These are phyloP conservation scores for Mylabris sibirica DNA, from an alignment of 2,888 invertebrate genomes.

Conservation along the genomic window DNA sequence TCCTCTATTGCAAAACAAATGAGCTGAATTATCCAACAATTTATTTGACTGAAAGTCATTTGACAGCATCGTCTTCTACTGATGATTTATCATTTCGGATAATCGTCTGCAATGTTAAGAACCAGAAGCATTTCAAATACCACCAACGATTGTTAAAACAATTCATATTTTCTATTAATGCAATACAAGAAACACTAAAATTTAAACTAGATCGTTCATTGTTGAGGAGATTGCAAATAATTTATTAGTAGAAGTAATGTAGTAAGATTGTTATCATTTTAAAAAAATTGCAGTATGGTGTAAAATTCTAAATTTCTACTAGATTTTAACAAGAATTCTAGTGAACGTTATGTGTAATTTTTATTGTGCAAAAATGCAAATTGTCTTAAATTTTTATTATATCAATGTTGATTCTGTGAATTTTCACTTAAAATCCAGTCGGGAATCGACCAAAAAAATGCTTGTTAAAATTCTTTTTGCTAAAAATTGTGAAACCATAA, in stretches of 20 bases:
- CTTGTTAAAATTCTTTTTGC: background rate
- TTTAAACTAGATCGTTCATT: background rate
- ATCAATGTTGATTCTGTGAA: background rate
- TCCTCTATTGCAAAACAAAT: slow-evolving; percentile 3
- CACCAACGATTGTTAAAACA: background rate
- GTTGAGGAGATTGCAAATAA: background rate
- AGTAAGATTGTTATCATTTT: background rate
- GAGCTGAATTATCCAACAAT: background rate
- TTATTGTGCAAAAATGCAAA: background rate
- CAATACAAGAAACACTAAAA: background rate
- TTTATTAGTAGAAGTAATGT: background rate
- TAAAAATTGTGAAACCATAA: background rate
- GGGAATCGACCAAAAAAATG: background rate
- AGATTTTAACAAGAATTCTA: background rate
- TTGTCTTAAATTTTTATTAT: background rate
- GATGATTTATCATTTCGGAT: background rate
- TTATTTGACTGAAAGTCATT: background rate
- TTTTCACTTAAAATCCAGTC: background rate
- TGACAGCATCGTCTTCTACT: background rate
- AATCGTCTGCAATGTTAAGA: background rate
- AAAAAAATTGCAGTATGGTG: background rate
- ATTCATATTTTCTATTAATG: background rate
- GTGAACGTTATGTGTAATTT: background rate
- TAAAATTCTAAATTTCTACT: background rate
- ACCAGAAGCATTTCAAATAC: no score